Base-by-base conservation (phyloP, 2,888 invertebrate species). In the Prostheceraeus crozeri region DNA sequence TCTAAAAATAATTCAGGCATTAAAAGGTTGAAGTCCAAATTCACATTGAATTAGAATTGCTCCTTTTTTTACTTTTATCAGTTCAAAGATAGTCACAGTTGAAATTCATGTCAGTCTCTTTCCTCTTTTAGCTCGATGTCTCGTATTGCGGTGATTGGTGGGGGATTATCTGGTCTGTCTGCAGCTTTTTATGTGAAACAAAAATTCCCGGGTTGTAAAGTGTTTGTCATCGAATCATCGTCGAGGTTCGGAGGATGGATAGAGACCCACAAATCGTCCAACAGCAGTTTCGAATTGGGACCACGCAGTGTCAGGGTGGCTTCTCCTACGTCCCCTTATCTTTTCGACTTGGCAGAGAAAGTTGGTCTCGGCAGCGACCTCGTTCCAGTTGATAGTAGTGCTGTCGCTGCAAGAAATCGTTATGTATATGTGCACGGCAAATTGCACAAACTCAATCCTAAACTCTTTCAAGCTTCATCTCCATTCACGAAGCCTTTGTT, bases 141-240 rank as follows among this genome's bases (percentile, higher is more conserved):
- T 33, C 33, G 33, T 8, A 8, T 8, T 33, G 40, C 19, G 6
- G 40, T 40, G n/a, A 14, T 16, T 16, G 40, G 40, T 8, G 40
- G 40, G 6, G 40, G 40, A 40, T n/a, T 40, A 8, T 8, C 40
- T 14, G 40, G 40, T 40, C 40, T 40, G n/a, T 40, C 40, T 16
- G 40, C 40, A 40, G 40, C 40, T 8, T 40, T 40, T 16, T 40
- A 19, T 40, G 6, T 16, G 4, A 40, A 40, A 40, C 19, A 19
- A n/a, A 40, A 40, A 40, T 16, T 16, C 19, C n/a, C n/a, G 19
- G 4, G 19, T 8, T 6, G 4, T 10, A 6, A 4, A 6, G 40
- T 40, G 40, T 8, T 19, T 40, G 16, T 40, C n/a, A 10, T 40
- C 19, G 40, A 40, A 14, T 14, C 40, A 8, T 40, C 40, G 6